phyloP scores from a whole-genome alignment of 2,113 vertebrate species.

The Erpornis zantholeuca region DNA sequence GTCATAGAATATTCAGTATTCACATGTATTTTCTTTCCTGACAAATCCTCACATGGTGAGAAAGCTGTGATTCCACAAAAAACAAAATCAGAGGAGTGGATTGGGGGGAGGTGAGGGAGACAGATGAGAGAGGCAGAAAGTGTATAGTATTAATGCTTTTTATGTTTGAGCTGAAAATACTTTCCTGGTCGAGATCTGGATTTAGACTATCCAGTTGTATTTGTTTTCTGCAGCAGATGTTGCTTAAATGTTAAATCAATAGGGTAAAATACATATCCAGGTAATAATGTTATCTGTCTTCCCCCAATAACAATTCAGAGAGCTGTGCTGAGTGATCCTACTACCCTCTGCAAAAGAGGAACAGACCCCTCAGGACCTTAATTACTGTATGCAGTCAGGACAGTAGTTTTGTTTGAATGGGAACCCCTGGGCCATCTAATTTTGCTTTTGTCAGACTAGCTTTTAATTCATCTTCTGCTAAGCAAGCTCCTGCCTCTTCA shows the following conservation, averaged over 20 bases:
- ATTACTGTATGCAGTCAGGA: not conserved
- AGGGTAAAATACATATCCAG: not conserved
- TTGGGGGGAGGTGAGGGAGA: rapidly evolving
- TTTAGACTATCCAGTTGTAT: not conserved
- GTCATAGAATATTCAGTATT: not conserved
- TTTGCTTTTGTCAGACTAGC: slow-evolving; percentile 6
- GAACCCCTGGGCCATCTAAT: not conserved
- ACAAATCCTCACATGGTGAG: not conserved
- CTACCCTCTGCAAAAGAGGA: not conserved
- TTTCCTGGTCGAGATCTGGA: not conserved
- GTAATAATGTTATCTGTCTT: not conserved
- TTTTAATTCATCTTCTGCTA: slow-evolving; percentile 9
- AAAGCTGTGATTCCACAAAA: not conserved
- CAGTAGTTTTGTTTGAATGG: not conserved
- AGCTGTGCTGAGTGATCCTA: not conserved
- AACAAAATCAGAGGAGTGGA: not conserved
- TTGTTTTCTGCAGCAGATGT: slow-evolving; percentile 3
- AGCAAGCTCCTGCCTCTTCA: slow-evolving; percentile 8
- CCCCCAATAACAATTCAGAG: not conserved
- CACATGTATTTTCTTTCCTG: not conserved
- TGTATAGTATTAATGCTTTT: not conserved
- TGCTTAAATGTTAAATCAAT: not conserved
- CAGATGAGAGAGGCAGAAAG: not conserved
- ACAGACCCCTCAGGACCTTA: not conserved
- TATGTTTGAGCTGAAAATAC: not conserved